phyloP scores from a whole-genome alignment of 2,888 invertebrate species.

The Artemia sinica region DNA sequence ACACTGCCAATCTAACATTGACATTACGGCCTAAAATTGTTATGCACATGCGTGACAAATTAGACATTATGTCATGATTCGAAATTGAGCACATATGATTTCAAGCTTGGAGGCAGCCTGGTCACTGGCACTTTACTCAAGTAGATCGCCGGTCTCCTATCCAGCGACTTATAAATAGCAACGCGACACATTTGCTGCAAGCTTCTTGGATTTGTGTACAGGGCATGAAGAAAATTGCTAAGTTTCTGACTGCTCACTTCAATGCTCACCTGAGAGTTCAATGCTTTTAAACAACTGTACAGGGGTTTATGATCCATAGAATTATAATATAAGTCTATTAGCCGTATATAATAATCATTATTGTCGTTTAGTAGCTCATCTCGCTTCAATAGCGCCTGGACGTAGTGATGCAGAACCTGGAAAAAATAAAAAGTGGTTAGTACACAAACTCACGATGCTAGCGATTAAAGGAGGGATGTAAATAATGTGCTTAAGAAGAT shows the following conservation, averaged over 20 bases:
- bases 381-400: conserved; percentile 49
- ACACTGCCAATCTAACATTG: too few relatives aligned
- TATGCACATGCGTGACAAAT: too few relatives aligned
- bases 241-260: conserved; percentile 41
- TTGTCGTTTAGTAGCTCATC: conserved; percentile 37
- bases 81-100: conserved; percentile 50
- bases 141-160: conserved; percentile 42
- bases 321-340: conserved; percentile 45
- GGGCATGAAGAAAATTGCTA: conserved; percentile 42
- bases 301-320: conserved; percentile 48
- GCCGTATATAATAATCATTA: conserved; percentile 43
- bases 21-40: too few relatives aligned
- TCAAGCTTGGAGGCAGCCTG: conserved; percentile 44
- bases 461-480: too few relatives aligned
- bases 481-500: too few relatives aligned
- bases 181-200: conserved; percentile 54
- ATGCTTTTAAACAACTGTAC: conserved; percentile 46
- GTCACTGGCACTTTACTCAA: conserved; percentile 42
- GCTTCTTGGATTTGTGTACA: conserved; percentile 47
- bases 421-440: neutral
- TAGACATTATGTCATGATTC: conserved; percentile 31
- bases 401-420: conserved; percentile 49
- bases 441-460: too few relatives aligned
- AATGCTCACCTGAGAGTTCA: conserved; percentile 44
- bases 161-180: conserved; percentile 47